Conservation (phyloP, 2,113 vertebrate genomes). For the Tenrec ecaudatus region DNA sequence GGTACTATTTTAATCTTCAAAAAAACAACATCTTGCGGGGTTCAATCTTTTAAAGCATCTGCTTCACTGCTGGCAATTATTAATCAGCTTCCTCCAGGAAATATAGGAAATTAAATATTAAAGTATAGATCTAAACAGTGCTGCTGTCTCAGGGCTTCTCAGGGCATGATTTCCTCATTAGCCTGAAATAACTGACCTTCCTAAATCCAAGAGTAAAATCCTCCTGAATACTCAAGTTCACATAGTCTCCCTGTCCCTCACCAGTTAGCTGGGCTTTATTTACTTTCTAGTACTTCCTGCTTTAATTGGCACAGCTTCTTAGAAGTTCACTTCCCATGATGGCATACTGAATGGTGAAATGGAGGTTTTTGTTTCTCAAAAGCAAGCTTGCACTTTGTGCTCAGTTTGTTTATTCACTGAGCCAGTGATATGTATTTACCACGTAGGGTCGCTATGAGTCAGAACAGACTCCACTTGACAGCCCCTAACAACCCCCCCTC, state of each 20-base stretch:
- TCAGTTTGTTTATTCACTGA: neutral
- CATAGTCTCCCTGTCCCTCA: slow-evolving; percentile 75
- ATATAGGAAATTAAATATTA: slow-evolving; percentile 89
- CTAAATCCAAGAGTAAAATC: slow-evolving; percentile 80
- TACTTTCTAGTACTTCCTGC: slow-evolving; percentile 44
- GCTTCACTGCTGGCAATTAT: slow-evolving; percentile 87
- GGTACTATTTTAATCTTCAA: slow-evolving; percentile 83
- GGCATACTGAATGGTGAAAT: slow-evolving; percentile 44
- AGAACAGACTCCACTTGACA: too few relatives aligned
- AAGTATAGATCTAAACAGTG: slow-evolving; percentile 88
- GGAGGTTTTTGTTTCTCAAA: slow-evolving; percentile 22
- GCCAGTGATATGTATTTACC: neutral
- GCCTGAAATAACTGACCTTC: slow-evolving; percentile 86
- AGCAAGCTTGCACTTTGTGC: neutral
- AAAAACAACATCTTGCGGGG: slow-evolving; percentile 85
- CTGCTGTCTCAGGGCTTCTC: slow-evolving; percentile 82
- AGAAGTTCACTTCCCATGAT: slow-evolving; percentile 68
- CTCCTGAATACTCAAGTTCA: slow-evolving; percentile 79
- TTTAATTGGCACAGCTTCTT: slow-evolving; percentile 55
- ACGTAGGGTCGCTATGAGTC: too few relatives aligned
- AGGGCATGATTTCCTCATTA: slow-evolving; percentile 86
- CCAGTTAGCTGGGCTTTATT: slow-evolving; percentile 67
- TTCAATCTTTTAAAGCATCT: slow-evolving; percentile 86
- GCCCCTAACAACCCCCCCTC: too few relatives aligned
- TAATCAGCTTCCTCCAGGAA: slow-evolving; percentile 88